Conservation (phyloP, 2,888 invertebrate species). For the Liodrosophila aerea region DNA sequence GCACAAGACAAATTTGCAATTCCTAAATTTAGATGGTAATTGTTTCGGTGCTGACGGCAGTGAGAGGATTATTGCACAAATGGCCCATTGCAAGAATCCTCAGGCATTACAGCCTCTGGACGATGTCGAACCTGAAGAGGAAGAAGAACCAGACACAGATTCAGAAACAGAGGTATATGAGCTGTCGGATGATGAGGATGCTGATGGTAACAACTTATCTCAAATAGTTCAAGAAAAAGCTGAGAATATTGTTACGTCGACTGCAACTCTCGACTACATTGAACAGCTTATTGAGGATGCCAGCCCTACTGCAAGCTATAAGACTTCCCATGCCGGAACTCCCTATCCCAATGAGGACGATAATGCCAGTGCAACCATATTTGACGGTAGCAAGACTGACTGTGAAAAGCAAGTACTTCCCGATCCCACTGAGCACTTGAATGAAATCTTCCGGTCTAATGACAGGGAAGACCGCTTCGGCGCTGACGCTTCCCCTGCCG, state of each 20-base stretch:
- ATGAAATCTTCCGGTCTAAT: constrained; percentile 46
- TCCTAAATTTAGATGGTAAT: constrained; percentile 86
- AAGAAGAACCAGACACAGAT: constrained; percentile 80
- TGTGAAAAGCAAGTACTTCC: too few species aligned
- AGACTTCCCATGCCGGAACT: too few species aligned
- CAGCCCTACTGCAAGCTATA: too few species aligned
- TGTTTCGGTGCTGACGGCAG: constrained; percentile 84
- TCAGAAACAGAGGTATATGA: too few species aligned
- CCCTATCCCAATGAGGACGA: too few species aligned
- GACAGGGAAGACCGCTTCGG: constrained; percentile 12
- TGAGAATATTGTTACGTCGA: too few species aligned
- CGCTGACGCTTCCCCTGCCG: constrained; percentile 46
- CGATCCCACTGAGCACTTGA: too few species aligned
- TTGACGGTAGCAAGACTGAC: too few species aligned
- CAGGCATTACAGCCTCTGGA: constrained; percentile 85
- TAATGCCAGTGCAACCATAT: too few species aligned
- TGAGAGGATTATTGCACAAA: constrained; percentile 79
- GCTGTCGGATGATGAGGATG: constrained; percentile 47
- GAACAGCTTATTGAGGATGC: too few species aligned
- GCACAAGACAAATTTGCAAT: constrained; percentile 84
- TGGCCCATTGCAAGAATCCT: constrained; percentile 82
- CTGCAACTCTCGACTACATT: too few species aligned
- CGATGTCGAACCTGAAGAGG: constrained; percentile 85
- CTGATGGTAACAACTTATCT: constrained; percentile 78
- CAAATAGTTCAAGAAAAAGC: too few species aligned